Percentiles rank a stretch among this genome's conserved stretches.
Evolutionary conservation across 2,113 vertebrate genomes (phyloP).

Genomic region (Himantopus leucocephalus): DNA sequence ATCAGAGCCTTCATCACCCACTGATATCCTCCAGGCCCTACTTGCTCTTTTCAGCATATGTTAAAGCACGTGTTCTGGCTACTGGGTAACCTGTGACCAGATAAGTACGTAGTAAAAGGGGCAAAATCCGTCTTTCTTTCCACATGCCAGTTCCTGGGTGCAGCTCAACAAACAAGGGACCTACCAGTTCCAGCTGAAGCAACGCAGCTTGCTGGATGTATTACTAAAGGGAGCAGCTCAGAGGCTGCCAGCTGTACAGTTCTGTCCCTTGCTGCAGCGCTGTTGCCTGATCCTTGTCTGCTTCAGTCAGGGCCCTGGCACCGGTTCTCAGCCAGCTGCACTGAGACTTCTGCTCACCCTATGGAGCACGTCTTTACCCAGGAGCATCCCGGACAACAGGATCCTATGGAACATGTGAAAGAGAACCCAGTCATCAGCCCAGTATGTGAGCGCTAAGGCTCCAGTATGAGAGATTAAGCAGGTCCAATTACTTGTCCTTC

Average conservation of each 20-base stretch:
- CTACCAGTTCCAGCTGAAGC: not conserved
- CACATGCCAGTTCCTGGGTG: not conserved
- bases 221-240: not conserved
- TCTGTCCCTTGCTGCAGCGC: not conserved
- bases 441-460: not conserved
- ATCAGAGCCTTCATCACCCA: not conserved
- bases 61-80: not conserved
- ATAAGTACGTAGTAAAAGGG: not conserved
- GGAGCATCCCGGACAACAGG: not conserved
- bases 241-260: not conserved
- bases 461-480: not conserved
- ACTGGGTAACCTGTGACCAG: not conserved
- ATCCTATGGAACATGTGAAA: not conserved
- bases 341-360: not conserved
- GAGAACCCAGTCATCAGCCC: not conserved
- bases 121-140: not conserved
- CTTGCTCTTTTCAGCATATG: not conserved
- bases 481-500: not conserved
- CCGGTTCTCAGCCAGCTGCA: not conserved
- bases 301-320: not conserved
- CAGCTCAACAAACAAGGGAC: not conserved
- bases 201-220: not conserved
- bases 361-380: rapidly evolving
- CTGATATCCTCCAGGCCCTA: not conserved
- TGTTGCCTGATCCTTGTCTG: not conserved